These are phyloP conservation scores for Microctenopoma steveboyesi DNA, from an alignment of 2,797 vertebrate genomes.

Conservation along the genomic window DNA sequence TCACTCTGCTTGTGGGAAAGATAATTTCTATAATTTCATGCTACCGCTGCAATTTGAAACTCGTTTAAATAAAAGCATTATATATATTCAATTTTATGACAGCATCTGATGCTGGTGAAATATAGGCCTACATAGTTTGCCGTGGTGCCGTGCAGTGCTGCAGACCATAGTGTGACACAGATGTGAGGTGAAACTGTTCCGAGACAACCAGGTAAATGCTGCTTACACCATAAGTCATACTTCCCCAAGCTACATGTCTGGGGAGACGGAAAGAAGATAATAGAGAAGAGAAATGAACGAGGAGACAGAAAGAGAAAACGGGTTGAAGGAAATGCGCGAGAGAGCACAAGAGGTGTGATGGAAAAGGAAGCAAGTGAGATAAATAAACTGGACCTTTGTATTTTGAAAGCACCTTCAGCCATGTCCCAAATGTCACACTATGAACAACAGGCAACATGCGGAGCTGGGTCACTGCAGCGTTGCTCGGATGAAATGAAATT, in stretches of 20 bases:
- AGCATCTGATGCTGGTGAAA: not conserved
- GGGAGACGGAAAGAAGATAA: conserved; percentile 67
- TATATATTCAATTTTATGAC: not conserved
- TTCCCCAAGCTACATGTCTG: conserved; percentile 49
- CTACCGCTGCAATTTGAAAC: not conserved
- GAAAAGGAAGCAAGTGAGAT: conserved; percentile 44
- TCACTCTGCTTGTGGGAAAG: not conserved
- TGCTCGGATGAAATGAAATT: conserved; percentile 61
- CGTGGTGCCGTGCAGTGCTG: conserved; percentile 33
- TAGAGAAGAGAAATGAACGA: conserved; percentile 64
- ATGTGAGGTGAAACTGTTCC: conserved; percentile 63
- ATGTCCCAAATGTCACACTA: conserved; percentile 46
- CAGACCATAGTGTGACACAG: conserved; percentile 56
- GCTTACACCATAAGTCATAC: conserved; percentile 75
- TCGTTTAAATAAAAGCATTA: conserved; percentile 1
- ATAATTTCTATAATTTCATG: not conserved
- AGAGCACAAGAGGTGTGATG: conserved; percentile 26
- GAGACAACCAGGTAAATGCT: conserved; percentile 74
- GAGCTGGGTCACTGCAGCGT: conserved; percentile 45
- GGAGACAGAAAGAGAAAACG: conserved; percentile 22
- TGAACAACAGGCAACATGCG: conserved; percentile 54
- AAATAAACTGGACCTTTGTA: conserved; percentile 52
- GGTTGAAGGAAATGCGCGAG: conserved; percentile 4
- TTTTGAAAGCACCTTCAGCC: conserved; percentile 65
- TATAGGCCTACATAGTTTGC: conserved; percentile 25